These are phyloP conservation scores for Agonum fuliginosum DNA, from an alignment of 2,888 invertebrate species.

Conservation along the genomic window DNA sequence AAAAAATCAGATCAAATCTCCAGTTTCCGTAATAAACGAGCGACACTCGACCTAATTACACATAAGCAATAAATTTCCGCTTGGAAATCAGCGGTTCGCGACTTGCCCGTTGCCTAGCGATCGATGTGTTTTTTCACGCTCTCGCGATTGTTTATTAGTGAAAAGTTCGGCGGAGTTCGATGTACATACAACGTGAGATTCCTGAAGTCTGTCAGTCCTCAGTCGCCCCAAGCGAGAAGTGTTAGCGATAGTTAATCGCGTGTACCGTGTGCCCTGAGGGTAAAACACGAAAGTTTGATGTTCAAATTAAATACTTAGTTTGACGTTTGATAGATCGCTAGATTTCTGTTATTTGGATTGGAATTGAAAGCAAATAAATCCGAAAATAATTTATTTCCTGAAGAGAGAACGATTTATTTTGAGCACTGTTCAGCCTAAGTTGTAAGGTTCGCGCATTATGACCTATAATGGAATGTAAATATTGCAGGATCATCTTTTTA, in stretches of 20 bases:
- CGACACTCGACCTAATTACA: slow-evolving; percentile 48
- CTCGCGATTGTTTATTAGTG: slow-evolving; percentile 18
- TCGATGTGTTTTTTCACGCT: slow-evolving; percentile 28
- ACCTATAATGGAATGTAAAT: too few species aligned
- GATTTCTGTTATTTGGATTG: too few species aligned
- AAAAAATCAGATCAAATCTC: slow-evolving; percentile 43
- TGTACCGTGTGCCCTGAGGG: not conserved
- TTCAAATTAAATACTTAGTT: not conserved
- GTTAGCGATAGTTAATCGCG: not conserved
- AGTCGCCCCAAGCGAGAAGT: not conserved
- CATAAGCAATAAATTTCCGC: slow-evolving; percentile 45
- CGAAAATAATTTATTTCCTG: too few species aligned
- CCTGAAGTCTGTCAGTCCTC: too few species aligned
- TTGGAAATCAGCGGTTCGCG: slow-evolving; percentile 14
- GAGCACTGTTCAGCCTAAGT: too few species aligned
- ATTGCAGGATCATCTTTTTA: too few species aligned
- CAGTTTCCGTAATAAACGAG: slow-evolving; percentile 42
- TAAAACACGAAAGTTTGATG: not conserved
- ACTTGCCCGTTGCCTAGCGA: not conserved
- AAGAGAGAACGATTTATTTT: too few species aligned
- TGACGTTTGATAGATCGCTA: too few species aligned
- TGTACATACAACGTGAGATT: not conserved
- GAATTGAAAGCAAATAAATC: too few species aligned
- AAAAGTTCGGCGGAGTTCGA: slow-evolving; percentile 6
- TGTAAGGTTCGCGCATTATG: too few species aligned